Base-by-base conservation (phyloP, 2,113 vertebrate species). In the Oxyura jamaicensis region DNA sequence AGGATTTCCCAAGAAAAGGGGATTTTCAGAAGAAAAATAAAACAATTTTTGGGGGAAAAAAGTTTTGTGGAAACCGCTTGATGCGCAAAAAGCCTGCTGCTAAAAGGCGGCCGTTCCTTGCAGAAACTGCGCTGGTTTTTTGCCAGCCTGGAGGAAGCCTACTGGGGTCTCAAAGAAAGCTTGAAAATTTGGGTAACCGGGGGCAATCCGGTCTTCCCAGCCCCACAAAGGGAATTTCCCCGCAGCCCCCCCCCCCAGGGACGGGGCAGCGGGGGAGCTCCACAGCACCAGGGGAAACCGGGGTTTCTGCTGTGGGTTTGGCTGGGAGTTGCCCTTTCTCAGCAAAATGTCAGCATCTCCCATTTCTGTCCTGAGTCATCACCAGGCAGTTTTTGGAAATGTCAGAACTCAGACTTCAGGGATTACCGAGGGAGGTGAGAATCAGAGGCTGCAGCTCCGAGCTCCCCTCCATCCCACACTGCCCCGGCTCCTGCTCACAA, bases 111-210 rank as follows among this genome's bases (percentile, higher is more conserved):
- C 2, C 22, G 12, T 19, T 62, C 23, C 0, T 0, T 5, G 11
- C 13, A 72, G 53, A 56, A 18, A 67, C 0, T 3, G 28, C 31
- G 79, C 3, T 90, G 81, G 2, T 3, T 14, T 60, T 87, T 82
- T 62, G 58, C 19, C 29, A 82, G 58, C 21, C 65, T n/a, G 10
- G 31, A 31, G 4, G 1, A 0, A 0, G 10, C 11, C 6, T 60
- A 41, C 7, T 2, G 0, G 13, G 1, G 3, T 11, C 8, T 55
- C 26, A 35, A 3, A 29, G 84, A 48, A 52, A 12, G 3, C 1
- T 2, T 7, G 12, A 39, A 36, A 86, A 80, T 6, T 19, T 22
- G 16, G 15, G 62, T 26, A 82, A 18, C 22, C 39, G 0, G 0
- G 3, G 15, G 31, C 41, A 11, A 11, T 77, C 83, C n/a, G 65